A percentile compares a stretch with the other conserved stretches of the same genome.
phyloP scores from a whole-genome alignment of 2,888 invertebrate species.

The Schizotus pectinicornis region DNA sequence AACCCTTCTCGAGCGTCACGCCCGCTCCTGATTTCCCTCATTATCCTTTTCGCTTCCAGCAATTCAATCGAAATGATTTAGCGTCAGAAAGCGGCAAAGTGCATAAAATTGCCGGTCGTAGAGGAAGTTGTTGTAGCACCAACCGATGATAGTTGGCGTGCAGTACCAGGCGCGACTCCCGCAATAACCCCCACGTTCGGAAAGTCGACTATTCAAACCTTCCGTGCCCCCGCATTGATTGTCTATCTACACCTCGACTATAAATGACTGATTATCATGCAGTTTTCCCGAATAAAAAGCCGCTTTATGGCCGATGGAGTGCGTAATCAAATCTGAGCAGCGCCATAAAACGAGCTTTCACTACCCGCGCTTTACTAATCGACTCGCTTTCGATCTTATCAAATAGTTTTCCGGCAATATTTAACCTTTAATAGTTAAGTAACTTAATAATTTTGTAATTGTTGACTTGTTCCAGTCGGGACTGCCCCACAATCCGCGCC shows the following conservation, averaged over 20 bases:
- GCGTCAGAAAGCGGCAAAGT: too few species aligned
- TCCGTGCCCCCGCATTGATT: slow-evolving; percentile 30
- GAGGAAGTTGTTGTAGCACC: slow-evolving; percentile 3
- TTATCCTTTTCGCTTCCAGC: too few species aligned
- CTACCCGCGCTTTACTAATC: too few species aligned
- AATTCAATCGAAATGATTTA: too few species aligned
- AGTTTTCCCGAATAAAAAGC: slow-evolving; percentile 2
- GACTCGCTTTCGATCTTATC: too few species aligned
- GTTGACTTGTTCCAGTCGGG: slow-evolving; percentile 19
- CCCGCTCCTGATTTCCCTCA: too few species aligned
- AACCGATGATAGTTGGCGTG: slow-evolving; percentile 26
- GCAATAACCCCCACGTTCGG: slow-evolving; percentile 16
- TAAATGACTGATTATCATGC: slow-evolving; percentile 34
- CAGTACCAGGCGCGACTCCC: slow-evolving; percentile 39
- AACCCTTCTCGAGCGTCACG: too few species aligned
- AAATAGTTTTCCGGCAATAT: too few species aligned
- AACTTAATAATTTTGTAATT: neutral
- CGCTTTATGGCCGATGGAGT: slow-evolving; percentile 21
- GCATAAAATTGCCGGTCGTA: slow-evolving; percentile 3
- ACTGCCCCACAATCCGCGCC: slow-evolving; percentile 20
- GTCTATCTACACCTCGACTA: slow-evolving; percentile 33
- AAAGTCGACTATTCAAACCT: slow-evolving; percentile 19
- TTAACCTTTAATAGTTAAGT: too few species aligned
- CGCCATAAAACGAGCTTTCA: neutral
- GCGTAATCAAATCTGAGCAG: slow-evolving; percentile 7